phyloP scores from a whole-genome alignment of 1,140 invertebrate species.

The Macrosteles quadrilineatus region DNA sequence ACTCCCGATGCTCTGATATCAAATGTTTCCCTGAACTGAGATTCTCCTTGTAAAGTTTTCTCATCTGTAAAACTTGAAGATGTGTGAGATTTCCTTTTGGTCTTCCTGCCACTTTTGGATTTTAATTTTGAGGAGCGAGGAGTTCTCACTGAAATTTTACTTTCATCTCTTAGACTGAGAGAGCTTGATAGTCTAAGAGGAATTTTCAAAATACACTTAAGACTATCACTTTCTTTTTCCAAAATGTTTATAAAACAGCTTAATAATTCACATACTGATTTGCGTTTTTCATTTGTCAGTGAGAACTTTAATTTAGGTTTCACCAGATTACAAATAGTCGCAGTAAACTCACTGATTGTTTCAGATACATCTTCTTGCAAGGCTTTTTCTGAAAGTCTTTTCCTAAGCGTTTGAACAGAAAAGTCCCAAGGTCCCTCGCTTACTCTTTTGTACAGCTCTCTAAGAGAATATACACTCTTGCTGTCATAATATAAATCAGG shows the following conservation, averaged over 20 bases:
- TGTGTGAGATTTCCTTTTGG: not conserved
- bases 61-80: not conserved
- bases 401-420: not conserved
- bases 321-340: not conserved
- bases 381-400: not conserved
- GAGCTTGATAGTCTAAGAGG: not conserved
- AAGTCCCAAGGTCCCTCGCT: constrained; percentile 3
- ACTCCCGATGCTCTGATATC: not conserved
- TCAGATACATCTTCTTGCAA: not conserved
- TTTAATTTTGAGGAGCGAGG: not conserved
- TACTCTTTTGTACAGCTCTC: not conserved
- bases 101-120: not conserved
- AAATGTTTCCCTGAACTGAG: not conserved
- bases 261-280: not conserved
- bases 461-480: not conserved
- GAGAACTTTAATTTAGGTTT: not conserved
- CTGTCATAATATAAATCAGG: constrained; percentile 5
- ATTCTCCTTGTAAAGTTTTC: not conserved
- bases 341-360: not conserved
- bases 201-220: not conserved
- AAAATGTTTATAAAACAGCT: not conserved
- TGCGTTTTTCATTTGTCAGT: not conserved
- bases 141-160: not conserved
- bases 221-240: not conserved
- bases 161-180: not conserved